Conservation (phyloP, 2,888 invertebrate species). For the Drosophila falleni region DNA sequence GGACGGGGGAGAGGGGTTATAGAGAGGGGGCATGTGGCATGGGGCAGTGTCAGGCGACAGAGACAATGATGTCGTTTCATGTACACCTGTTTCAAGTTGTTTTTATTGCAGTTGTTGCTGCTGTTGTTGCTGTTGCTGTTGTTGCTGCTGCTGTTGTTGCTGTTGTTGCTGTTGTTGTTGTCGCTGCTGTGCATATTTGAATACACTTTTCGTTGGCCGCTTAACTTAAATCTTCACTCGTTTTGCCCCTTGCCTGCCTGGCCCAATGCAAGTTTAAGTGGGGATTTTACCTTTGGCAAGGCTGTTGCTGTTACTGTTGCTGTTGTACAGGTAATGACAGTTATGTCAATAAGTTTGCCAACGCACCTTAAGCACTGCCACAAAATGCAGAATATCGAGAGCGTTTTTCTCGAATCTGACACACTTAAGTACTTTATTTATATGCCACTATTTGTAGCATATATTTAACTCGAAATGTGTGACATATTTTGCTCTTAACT, state of each 20-base stretch:
- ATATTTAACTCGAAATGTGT: slow-evolving; percentile 10
- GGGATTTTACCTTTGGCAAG: slow-evolving; percentile 61
- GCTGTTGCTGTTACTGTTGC: slow-evolving; percentile 49
- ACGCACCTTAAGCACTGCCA: slow-evolving; percentile 42
- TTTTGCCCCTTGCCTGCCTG: slow-evolving; percentile 16
- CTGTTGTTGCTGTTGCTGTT: slow-evolving; percentile 49
- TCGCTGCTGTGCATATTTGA: slow-evolving; percentile 74
- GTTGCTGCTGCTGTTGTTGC: slow-evolving; percentile 57
- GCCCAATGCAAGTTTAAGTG: slow-evolving; percentile 65
- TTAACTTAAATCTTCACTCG: slow-evolving; percentile 72
- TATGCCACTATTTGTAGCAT: slow-evolving; percentile 4
- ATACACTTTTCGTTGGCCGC: slow-evolving; percentile 81
- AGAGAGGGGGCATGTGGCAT: neutral
- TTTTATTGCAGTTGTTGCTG: slow-evolving; percentile 67
- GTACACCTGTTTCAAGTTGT: slow-evolving; percentile 79
- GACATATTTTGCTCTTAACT: slow-evolving; percentile 9
- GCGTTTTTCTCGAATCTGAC: neutral
- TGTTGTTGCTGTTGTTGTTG: slow-evolving; percentile 62
- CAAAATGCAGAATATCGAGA: slow-evolving; percentile 16
- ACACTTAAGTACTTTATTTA: slow-evolving; percentile 6
- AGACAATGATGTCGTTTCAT: slow-evolving; percentile 79
- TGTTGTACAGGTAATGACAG: slow-evolving; percentile 77
- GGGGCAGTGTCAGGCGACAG: slow-evolving; percentile 28
- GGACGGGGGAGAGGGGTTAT: neutral
- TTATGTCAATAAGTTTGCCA: slow-evolving; percentile 77